A percentile compares a stretch with the other conserved stretches of the same genome.
Conservation (phyloP, 2,797 vertebrate genomes). For the Saxicola maurus region DNA sequence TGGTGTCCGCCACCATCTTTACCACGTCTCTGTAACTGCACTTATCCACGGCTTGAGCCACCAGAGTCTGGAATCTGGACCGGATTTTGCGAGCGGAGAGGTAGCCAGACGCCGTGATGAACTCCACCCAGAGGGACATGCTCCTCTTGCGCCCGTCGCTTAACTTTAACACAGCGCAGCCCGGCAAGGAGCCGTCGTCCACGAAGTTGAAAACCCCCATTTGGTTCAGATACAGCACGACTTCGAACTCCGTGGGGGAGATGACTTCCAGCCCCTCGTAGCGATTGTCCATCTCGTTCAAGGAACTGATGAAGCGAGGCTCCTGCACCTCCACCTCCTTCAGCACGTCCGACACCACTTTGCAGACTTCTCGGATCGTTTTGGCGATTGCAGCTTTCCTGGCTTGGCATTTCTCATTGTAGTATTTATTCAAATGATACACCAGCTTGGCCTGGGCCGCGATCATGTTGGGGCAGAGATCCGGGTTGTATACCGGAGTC, state of each 20-base stretch:
- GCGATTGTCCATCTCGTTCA: constrained; percentile 88
- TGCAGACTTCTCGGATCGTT: constrained; percentile 87
- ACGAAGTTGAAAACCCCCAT: constrained; percentile 92
- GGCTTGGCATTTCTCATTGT: constrained; percentile 89
- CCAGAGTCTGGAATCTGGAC: constrained; percentile 86
- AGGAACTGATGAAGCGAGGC: constrained; percentile 87
- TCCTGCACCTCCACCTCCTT: constrained; percentile 90
- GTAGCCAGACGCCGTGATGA: constrained; percentile 89
- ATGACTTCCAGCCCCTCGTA: constrained; percentile 87
- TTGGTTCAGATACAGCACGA: constrained; percentile 88
- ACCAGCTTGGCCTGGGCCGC: constrained; percentile 90
- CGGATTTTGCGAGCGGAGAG: constrained; percentile 88
- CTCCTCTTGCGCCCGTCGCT: constrained; percentile 88
- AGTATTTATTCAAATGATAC: constrained; percentile 89
- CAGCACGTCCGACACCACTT: constrained; percentile 87
- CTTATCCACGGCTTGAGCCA: constrained; percentile 89
- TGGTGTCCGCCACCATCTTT: constrained; percentile 89
- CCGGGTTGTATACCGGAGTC: constrained; percentile 93
- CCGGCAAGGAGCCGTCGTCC: constrained; percentile 87
- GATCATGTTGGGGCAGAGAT: constrained; percentile 93
- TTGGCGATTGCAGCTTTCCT: constrained; percentile 87
- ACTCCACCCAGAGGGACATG: constrained; percentile 92
- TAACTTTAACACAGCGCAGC: constrained; percentile 86
- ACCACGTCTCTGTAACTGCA: constrained; percentile 88
- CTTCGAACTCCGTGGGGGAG: constrained; percentile 87